Evolutionary conservation across 2,888 invertebrate genomes (phyloP).

Genomic region (Chouioia cunea): DNA sequence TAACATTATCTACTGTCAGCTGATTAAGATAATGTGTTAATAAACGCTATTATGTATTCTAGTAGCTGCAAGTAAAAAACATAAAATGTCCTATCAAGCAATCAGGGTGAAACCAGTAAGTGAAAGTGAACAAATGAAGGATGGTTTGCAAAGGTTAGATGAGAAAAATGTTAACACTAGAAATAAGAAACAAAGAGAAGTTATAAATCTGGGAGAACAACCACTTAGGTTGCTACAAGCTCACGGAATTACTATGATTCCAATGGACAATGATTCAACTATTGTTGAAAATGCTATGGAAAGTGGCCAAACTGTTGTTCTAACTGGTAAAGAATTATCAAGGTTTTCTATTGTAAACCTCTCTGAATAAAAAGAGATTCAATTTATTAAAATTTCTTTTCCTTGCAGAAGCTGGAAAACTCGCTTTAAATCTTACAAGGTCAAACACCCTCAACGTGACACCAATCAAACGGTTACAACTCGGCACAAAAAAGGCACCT

Average conservation of each 20-base stretch:
- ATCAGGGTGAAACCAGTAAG: slow-evolving; percentile 57
- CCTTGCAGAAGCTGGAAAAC: slow-evolving; percentile 78
- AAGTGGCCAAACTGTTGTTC: slow-evolving; percentile 86
- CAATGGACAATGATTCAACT: slow-evolving; percentile 78
- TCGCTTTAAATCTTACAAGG: slow-evolving; percentile 76
- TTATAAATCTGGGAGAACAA: slow-evolving; percentile 62
- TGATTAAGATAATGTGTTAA: background rate
- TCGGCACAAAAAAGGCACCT: slow-evolving; percentile 60
- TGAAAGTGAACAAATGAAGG: slow-evolving; percentile 59
- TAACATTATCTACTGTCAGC: background rate
- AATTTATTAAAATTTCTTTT: slow-evolving; percentile 14
- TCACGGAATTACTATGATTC: slow-evolving; percentile 90
- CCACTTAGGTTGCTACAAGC: slow-evolving; percentile 80
- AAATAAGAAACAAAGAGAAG: slow-evolving; percentile 58
- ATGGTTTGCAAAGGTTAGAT: slow-evolving; percentile 47
- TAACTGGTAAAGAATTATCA: slow-evolving; percentile 73
- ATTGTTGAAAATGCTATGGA: slow-evolving; percentile 85
- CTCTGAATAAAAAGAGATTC: background rate
- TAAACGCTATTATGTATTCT: slow-evolving; percentile 9
- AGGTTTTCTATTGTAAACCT: slow-evolving; percentile 20
- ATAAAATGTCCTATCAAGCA: slow-evolving; percentile 62
- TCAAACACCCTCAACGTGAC: slow-evolving; percentile 62
- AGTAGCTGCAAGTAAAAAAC: slow-evolving; percentile 59
- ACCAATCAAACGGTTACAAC: slow-evolving; percentile 64
- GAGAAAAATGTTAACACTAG: slow-evolving; percentile 50